A percentile compares a stretch with the other conserved stretches of the same genome.
phyloP scores from a whole-genome alignment of 1,140 invertebrate species.

The Helicoverpa zea region DNA sequence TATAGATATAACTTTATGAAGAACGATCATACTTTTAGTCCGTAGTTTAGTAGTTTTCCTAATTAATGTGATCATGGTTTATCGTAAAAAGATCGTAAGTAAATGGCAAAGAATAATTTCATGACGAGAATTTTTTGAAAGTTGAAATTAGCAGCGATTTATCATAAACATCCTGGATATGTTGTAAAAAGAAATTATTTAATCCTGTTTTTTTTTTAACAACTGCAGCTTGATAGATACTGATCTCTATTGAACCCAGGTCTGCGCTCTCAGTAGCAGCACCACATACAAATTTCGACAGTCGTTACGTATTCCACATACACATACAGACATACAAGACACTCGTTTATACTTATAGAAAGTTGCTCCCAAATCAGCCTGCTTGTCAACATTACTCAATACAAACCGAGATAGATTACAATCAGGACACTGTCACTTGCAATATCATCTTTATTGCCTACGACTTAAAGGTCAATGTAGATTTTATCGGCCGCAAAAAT shows the following conservation, averaged over 20 bases:
- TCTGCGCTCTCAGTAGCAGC: slow-evolving; percentile 25
- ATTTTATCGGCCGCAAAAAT: not conserved
- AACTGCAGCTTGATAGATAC: not conserved
- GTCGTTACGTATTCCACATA: slow-evolving; percentile 52
- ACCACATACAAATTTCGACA: slow-evolving; percentile 54
- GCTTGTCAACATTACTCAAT: slow-evolving; percentile 76
- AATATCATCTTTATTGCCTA: slow-evolving; percentile 32
- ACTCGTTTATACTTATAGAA: slow-evolving; percentile 73
- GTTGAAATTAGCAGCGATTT: no score
- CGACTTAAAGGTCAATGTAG: not conserved
- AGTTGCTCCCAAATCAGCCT: slow-evolving; percentile 78
- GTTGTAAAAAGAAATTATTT: no score
- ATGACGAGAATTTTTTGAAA: no score
- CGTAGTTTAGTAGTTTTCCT: no score
- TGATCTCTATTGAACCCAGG: not conserved
- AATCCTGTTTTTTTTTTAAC: no score
- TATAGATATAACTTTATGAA: no score
- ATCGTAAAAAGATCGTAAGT: no score
- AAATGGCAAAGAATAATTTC: no score
- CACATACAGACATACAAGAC: slow-evolving; percentile 62
- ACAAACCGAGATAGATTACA: slow-evolving; percentile 25
- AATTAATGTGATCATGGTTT: no score
- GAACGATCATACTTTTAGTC: no score
- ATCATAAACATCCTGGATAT: no score
- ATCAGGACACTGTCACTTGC: not conserved